phyloP scores from a whole-genome alignment of 1,140 invertebrate genomes.

The Vollenhovia emeryi region DNA sequence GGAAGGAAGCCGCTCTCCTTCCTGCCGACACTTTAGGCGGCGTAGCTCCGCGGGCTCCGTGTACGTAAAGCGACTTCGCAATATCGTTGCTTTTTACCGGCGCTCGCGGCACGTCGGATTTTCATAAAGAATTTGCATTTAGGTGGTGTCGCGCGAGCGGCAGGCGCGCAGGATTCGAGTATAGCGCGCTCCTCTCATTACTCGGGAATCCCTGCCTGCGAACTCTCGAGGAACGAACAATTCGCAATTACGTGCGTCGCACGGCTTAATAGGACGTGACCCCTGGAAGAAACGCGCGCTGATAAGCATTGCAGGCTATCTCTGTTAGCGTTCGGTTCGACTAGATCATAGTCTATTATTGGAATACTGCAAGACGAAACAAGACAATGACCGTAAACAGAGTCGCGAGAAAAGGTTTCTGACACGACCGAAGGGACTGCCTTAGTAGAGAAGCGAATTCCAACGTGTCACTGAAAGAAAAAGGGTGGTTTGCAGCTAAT shows the following conservation, averaged over 20 bases:
- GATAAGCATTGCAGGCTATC: background rate
- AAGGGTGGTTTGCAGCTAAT: no score
- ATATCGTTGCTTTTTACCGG: conserved; percentile 44
- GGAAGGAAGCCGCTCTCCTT: background rate
- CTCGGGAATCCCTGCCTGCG: background rate
- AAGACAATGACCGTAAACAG: no score
- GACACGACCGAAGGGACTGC: no score
- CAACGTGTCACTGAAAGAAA: no score
- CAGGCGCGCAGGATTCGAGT: background rate
- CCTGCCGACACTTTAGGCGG: conserved; percentile 10
- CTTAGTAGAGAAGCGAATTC: no score
- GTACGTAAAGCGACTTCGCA: conserved; percentile 9
- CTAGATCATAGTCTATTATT: no score
- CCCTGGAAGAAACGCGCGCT: background rate
- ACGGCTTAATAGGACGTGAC: background rate
- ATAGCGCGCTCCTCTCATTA: background rate
- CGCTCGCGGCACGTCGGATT: conserved; percentile 14
- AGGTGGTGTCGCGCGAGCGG: background rate
- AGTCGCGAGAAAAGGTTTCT: no score
- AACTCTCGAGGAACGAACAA: conserved; percentile 2
- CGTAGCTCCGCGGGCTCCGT: background rate
- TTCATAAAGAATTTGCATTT: conserved; percentile 56
- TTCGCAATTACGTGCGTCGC: conserved; percentile 6
- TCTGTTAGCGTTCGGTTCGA: no score
- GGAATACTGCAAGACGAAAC: no score